Percentiles rank a stretch among this genome's conserved stretches.
These are phyloP conservation scores for Hydrolagus affinis DNA, from an alignment of 2,113 vertebrate species.

Conservation along the genomic window DNA sequence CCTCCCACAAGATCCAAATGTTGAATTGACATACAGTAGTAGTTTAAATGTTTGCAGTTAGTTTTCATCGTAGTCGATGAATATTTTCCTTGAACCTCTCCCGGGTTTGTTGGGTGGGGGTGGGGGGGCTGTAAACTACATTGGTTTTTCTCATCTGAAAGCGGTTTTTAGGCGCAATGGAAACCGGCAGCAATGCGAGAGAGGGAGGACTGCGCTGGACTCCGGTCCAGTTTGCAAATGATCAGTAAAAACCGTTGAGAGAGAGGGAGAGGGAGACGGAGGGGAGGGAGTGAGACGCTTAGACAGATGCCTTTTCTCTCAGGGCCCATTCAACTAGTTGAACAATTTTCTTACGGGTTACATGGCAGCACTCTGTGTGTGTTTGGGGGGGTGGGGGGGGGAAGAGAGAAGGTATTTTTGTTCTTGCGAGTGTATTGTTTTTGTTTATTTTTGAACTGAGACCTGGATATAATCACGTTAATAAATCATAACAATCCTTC, in stretches of 20 bases:
- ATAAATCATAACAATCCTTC: too few relatives aligned
- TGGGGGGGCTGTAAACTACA: slow-evolving; percentile 18
- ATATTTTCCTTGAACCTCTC: not conserved
- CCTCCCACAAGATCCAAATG: too few relatives aligned
- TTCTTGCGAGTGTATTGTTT: too few relatives aligned
- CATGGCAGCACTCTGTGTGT: not conserved
- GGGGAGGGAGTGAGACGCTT: slow-evolving; percentile 16
- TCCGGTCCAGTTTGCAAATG: slow-evolving; percentile 28
- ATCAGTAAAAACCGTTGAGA: slow-evolving; percentile 17
- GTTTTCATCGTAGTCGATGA: not conserved
- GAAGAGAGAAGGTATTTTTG: not conserved
- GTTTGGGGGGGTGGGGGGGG: not conserved
- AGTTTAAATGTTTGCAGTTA: not conserved
- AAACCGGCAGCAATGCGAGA: slow-evolving; percentile 22
- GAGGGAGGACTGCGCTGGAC: slow-evolving; percentile 19
- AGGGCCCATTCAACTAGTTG: not conserved
- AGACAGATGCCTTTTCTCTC: slow-evolving; percentile 14
- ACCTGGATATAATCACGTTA: too few relatives aligned
- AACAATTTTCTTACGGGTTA: not conserved
- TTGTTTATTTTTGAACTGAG: not conserved
- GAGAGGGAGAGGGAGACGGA: too few relatives aligned
- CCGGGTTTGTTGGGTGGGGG: too few relatives aligned
- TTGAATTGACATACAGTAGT: not conserved
- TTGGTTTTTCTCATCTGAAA: slow-evolving; percentile 27
- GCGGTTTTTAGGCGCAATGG: not conserved